Conservation (phyloP, 37 sponge, comb jelly and placozoan species). For the Petrosia ficiformis region DNA sequence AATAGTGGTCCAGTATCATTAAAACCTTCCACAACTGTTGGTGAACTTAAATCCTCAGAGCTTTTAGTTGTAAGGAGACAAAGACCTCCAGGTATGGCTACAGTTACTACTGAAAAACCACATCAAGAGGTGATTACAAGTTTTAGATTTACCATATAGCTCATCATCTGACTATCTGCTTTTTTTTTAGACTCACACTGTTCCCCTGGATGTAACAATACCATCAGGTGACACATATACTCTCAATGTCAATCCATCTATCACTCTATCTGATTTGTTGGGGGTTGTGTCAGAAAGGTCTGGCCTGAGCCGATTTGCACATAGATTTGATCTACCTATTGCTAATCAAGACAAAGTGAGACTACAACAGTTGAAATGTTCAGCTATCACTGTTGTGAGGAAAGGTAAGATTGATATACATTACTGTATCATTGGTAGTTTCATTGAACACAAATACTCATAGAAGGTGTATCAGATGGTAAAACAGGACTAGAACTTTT, state of each 20-base stretch:
- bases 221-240: not conserved
- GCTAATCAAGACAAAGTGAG: not conserved
- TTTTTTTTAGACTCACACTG: not conserved
- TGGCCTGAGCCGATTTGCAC: not conserved
- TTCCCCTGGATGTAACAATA: not conserved
- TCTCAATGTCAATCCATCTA: not conserved
- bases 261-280: not conserved
- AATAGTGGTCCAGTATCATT: slow-evolving; percentile 10
- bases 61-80: not conserved
- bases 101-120: no score
- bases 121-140: not conserved
- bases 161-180: not conserved
- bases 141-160: not conserved
- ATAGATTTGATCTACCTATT: slow-evolving; percentile 10
- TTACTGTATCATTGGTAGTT: no score
- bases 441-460: no score
- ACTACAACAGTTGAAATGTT: not conserved
- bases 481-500: no score
- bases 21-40: slow-evolving; percentile 13
- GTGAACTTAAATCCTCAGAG: not conserved
- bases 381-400: not conserved
- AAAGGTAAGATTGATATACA: slow-evolving; percentile 7
- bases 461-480: no score
- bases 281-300: not conserved
- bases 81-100: no score